Percentiles rank a stretch among this genome's conserved stretches.
phyloP scores from a whole-genome alignment of 2,888 invertebrate species.

The Chalcosyrphus nemorum region DNA sequence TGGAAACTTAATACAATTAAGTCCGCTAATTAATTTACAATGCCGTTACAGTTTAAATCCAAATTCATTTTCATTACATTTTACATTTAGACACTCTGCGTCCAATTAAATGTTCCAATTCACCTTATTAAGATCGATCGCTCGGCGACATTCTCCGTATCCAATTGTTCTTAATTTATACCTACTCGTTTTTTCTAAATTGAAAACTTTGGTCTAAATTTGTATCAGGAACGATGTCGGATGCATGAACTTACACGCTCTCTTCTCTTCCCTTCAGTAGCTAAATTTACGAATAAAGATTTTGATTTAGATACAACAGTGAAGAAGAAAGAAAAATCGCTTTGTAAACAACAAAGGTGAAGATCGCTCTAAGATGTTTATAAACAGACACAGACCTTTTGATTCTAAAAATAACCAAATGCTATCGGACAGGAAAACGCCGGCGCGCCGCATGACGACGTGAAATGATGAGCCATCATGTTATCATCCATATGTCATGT shows the following conservation, averaged over 20 bases:
- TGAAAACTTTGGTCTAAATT: background rate
- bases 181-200: background rate
- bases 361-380: conserved; percentile 44
- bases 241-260: background rate
- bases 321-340: background rate
- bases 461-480: background rate
- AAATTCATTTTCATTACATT: background rate
- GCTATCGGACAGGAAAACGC: conserved; percentile 14
- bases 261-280: background rate
- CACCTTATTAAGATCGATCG: background rate
- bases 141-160: background rate
- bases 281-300: conserved; percentile 20
- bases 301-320: background rate
- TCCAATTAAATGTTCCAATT: background rate
- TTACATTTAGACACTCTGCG: background rate
- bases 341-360: conserved; percentile 33
- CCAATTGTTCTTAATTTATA: background rate
- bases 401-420: conserved; percentile 52
- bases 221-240: background rate
- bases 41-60: too few species aligned
- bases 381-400: conserved; percentile 50
- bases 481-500: conserved; percentile 29
- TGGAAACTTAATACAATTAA: too few species aligned
- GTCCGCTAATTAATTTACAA: too few species aligned
- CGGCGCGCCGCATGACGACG: background rate